phyloP scores from a whole-genome alignment of 2,888 invertebrate genomes.

The Panopea generosa region DNA sequence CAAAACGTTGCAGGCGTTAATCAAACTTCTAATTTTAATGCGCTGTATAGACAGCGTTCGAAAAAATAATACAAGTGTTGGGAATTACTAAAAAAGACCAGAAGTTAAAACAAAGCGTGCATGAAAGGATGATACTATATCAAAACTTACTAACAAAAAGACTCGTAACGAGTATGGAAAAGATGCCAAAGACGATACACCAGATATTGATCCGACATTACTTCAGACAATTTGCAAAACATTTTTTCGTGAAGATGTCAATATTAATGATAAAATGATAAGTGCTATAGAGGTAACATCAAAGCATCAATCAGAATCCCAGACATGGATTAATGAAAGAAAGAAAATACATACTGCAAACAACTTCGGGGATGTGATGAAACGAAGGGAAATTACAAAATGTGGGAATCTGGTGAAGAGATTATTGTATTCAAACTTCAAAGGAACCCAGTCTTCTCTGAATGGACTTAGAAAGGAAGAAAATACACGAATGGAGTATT shows the following conservation, averaged over 20 bases:
- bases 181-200: background rate
- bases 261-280: background rate
- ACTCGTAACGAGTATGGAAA: background rate
- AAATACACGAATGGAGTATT: conserved; percentile 36
- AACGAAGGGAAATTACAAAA: conserved; percentile 9
- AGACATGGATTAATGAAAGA: background rate
- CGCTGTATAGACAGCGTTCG: background rate
- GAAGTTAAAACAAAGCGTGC: too few relatives aligned
- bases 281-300: background rate
- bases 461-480: conserved; percentile 31
- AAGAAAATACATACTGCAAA: conserved; percentile 16
- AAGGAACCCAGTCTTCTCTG: conserved; percentile 10
- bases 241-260: background rate
- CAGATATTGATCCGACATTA: background rate
- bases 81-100: background rate
- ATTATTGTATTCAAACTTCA: conserved; percentile 17
- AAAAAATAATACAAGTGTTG: background rate
- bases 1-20: conserved; percentile 46
- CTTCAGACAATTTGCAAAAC: background rate
- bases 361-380: conserved; percentile 26
- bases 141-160: background rate
- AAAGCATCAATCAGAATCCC: background rate
- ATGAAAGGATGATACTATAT: too few relatives aligned
- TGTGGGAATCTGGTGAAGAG: conserved; percentile 9
- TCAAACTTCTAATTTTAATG: background rate